Evolutionary conservation across 2,888 invertebrate species (phyloP), one percentile per base, ranked within the genome.

Genomic region (Drosophila anomelani): DNA sequence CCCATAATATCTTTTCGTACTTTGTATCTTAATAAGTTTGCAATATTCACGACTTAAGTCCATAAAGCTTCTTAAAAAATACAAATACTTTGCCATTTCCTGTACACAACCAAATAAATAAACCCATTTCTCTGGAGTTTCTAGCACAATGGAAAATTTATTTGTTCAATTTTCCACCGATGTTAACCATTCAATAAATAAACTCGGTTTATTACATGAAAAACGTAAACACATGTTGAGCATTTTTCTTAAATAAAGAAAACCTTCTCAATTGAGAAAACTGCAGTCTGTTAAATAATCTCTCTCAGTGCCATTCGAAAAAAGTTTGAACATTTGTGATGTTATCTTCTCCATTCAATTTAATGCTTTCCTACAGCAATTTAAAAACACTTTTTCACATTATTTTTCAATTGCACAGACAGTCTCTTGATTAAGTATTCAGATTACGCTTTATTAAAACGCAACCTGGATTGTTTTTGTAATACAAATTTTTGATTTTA

Each of bases 391-490:
- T 67, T 67, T 67, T 34, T 29, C 68, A 47, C 67, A 67, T 47
- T 55, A 26, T 34, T 54, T n/a, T 44, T 5, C n/a, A 26, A 53
- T 15, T 15, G 15, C 9, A 49, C 10, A 15, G 39, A 43, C 26
- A 56, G 46, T 53, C 34, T 49, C 34, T 15, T 1, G 34, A 20
- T 34, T 20, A 34, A 15, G 5, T 34, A 70, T 70, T n/a, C n/a
- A n/a, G 85, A 85, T 80, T 85, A 60, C 60, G 58, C 67, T 66
- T 83, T 70, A 78, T 77, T 82, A 75, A 75, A 53, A 67, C 71
- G 73, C 75, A 75, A 76, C 56, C 8, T 9, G 32, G n/a, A 44
- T 49, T 36, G 15, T 46, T 9, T 34, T 20, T 34, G 6, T 54
- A 26, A 10, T 39, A 20, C 39, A 20, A 29, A 20, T 12, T 20